A percentile compares a stretch with the other conserved stretches of the same genome.
Evolutionary conservation across 2,797 vertebrate species (phyloP).

Genomic region (Chelon auratus): DNA sequence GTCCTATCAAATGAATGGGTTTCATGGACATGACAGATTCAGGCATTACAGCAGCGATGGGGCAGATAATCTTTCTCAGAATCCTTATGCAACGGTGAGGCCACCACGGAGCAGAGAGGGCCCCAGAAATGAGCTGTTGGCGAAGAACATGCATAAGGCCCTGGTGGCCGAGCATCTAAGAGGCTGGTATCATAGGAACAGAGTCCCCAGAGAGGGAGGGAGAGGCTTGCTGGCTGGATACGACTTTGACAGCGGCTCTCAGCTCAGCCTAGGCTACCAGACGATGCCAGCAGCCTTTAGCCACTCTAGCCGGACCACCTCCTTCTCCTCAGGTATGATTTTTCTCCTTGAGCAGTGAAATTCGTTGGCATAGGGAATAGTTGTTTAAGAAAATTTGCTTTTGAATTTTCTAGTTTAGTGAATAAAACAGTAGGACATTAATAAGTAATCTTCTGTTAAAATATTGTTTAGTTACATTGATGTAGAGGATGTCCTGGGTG

Average conservation of each 20-base stretch:
- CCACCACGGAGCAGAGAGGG: constrained; percentile 89
- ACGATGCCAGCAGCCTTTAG: constrained; percentile 92
- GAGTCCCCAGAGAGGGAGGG: constrained; percentile 82
- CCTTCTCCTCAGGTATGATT: constrained; percentile 91
- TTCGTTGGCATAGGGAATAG: not conserved
- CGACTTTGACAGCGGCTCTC: constrained; percentile 90
- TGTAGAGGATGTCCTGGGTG: too few species aligned
- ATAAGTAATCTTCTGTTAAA: too few species aligned
- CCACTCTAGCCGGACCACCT: constrained; percentile 90
- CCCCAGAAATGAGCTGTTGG: constrained; percentile 89
- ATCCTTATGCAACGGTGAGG: constrained; percentile 93
- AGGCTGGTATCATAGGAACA: constrained; percentile 96
- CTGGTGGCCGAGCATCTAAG: constrained; percentile 95
- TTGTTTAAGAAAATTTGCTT: not conserved
- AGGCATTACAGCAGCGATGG: constrained; percentile 89
- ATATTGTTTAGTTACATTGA: too few species aligned
- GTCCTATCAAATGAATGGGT: constrained; percentile 88
- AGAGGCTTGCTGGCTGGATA: constrained; percentile 81
- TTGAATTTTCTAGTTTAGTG: not conserved
- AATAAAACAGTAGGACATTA: too few species aligned
- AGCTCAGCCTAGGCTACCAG: constrained; percentile 91
- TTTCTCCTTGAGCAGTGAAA: not conserved
- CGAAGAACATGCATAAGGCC: constrained; percentile 97
- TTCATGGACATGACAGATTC: constrained; percentile 88
- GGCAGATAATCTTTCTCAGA: constrained; percentile 87